Evolutionary conservation across 2,888 invertebrate species (phyloP).

Genomic region (Xestia c-nigrum): DNA sequence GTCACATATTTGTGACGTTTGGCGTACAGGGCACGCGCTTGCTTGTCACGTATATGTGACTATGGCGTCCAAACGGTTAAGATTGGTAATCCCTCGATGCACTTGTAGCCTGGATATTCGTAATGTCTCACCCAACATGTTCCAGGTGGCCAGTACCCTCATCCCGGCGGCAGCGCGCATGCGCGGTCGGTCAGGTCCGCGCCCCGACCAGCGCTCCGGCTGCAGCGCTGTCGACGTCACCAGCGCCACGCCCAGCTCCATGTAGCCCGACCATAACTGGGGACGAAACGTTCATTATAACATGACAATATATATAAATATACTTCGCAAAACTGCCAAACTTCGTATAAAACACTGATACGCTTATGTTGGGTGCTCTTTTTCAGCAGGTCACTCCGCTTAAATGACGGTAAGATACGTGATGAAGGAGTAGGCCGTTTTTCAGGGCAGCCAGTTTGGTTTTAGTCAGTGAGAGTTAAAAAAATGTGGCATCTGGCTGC

Average conservation of each 20-base stretch:
- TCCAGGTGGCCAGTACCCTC: constrained; percentile 98
- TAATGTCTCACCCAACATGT: constrained; percentile 92
- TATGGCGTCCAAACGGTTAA: too few relatives aligned
- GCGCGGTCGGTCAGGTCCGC: constrained; percentile 89
- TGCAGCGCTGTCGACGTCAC: constrained; percentile 85
- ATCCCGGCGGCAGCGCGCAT: constrained; percentile 98
- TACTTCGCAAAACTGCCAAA: not conserved
- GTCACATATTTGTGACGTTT: too few relatives aligned
- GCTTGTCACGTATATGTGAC: too few relatives aligned
- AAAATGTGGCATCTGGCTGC: too few relatives aligned
- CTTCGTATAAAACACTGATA: not conserved
- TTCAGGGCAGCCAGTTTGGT: too few relatives aligned
- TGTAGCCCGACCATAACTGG: constrained; percentile 90
- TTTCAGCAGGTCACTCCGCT: too few relatives aligned
- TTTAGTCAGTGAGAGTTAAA: too few relatives aligned
- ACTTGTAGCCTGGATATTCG: not conserved
- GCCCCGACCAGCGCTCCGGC: constrained; percentile 86
- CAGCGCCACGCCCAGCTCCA: constrained; percentile 86
- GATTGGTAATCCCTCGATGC: too few relatives aligned
- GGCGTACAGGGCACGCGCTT: too few relatives aligned
- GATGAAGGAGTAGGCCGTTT: too few relatives aligned
- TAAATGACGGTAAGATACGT: too few relatives aligned
- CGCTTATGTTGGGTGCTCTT: not conserved
- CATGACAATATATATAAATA: not conserved
- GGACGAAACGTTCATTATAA: too few relatives aligned